Evolutionary conservation across 2,888 invertebrate species (phyloP), one percentile per base, ranked within the genome.

Genomic region (Ditylenchus weischeri): DNA sequence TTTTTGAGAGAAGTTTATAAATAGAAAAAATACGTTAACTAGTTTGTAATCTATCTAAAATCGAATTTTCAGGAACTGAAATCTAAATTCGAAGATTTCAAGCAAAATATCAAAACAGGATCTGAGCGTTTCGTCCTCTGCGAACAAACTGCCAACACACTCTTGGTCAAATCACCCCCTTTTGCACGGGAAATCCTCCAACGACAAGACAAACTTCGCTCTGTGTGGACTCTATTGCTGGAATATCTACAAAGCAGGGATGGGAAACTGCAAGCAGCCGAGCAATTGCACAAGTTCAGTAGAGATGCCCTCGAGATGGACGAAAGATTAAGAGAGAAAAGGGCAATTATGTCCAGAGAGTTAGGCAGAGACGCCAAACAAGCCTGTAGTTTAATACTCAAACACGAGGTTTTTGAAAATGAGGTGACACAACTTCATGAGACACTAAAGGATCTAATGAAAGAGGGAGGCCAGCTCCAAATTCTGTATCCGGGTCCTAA

Each of bases 251-350:
- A 90, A 76, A 89, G 90, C 61, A 88, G 95, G 18, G 91, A 91
- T 73, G 89, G 90, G 71, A 90, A 92, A 54, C 86, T 98, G 50
- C 89, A 90, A 82, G 95, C 93, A 0, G 96, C 96, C 0, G 94
- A 92, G 13, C 93, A 95, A 86, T 92, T 96, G 75, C 96, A 96
- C 85, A 88, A 93, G 65, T 96, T 94, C 88, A 95, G 96, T 85
- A 89, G 94, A 91, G 79, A 81, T 62, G 78, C 78, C 43, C 75
- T 73, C 51, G 80, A 80, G 68, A 76, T 79, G 66, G 75, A 75
- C 58, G 78, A 82, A 66, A 72, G 76, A 64, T 72, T 81, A 60
- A 70, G 84, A 80, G 93, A 92, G 83, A 92, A 93, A 83, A 89
- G 90, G 72, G 90, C 90, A 0, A 90, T 90, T 4, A 88, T 96